Conservation (phyloP, 2,888 invertebrate genomes). For the Adelognathus sp. region DNA sequence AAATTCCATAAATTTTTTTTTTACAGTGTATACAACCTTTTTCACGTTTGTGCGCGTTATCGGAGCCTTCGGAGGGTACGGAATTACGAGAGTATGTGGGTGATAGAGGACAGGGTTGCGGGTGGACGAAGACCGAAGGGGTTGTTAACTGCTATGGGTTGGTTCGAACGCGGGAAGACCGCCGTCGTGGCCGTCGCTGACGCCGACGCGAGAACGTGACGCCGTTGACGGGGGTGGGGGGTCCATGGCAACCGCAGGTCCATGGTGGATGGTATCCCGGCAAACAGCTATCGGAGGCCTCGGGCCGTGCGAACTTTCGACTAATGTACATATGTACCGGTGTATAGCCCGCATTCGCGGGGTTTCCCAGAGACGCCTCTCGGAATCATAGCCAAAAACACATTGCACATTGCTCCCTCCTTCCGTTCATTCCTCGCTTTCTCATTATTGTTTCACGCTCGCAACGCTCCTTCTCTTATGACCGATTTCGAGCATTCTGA, state of each 20-base stretch:
- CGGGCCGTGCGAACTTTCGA: slow-evolving; percentile 69
- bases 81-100: not conserved
- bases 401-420: too few species aligned
- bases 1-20: too few species aligned
- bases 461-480: too few species aligned
- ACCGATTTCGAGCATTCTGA: too few species aligned
- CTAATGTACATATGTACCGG: slow-evolving; percentile 67
- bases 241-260: slow-evolving; percentile 74
- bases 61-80: slow-evolving; percentile 2
- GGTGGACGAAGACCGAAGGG: slow-evolving; percentile 12
- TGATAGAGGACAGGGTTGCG: not conserved
- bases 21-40: too few species aligned
- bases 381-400: slow-evolving; percentile 7
- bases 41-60: not conserved
- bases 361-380: slow-evolving; percentile 75
- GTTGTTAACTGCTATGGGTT: slow-evolving; percentile 31
- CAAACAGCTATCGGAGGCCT: slow-evolving; percentile 55
- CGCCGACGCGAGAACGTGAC: slow-evolving; percentile 37
- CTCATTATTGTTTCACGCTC: too few species aligned
- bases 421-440: too few species aligned
- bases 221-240: slow-evolving; percentile 74
- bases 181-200: slow-evolving; percentile 17
- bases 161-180: slow-evolving; percentile 50
- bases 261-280: slow-evolving; percentile 74
- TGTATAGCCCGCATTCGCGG: slow-evolving; percentile 52